A percentile compares a stretch with the other conserved stretches of the same genome.
phyloP scores from a whole-genome alignment of 2,888 invertebrate genomes.

The Agrochola circellaris region DNA sequence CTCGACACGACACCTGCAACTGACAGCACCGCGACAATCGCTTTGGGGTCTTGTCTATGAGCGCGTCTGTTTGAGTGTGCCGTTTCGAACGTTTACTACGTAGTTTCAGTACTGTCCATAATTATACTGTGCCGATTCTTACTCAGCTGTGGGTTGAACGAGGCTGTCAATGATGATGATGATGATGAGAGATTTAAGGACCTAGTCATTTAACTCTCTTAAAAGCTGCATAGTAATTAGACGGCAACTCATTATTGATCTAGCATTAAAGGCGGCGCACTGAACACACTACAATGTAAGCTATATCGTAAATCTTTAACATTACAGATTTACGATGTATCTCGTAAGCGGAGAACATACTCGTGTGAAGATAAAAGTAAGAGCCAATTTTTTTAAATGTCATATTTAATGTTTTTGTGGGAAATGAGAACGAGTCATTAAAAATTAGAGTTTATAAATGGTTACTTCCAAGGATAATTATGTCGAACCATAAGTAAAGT shows the following conservation, averaged over 20 bases:
- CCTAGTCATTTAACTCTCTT: slow-evolving; percentile 6
- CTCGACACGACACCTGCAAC: too few relatives aligned
- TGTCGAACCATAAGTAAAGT: too few relatives aligned
- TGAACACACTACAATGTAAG: slow-evolving; percentile 78
- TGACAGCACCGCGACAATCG: too few relatives aligned
- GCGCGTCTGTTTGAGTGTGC: too few relatives aligned
- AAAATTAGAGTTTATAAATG: neutral
- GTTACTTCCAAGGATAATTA: too few relatives aligned
- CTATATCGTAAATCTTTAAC: slow-evolving; percentile 17
- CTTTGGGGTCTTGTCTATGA: too few relatives aligned
- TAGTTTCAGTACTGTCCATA: too few relatives aligned
- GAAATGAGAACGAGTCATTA: neutral
- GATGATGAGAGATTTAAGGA: slow-evolving; percentile 15
- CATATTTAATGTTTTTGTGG: neutral
- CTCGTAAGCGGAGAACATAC: slow-evolving; percentile 18
- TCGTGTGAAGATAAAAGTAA: slow-evolving; percentile 14
- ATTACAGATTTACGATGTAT: slow-evolving; percentile 72
- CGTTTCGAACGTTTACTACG: too few relatives aligned
- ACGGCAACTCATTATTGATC: slow-evolving; percentile 76
- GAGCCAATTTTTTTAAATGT: neutral
- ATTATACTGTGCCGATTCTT: neutral
- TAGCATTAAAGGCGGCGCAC: slow-evolving; percentile 68
- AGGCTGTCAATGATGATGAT: neutral
- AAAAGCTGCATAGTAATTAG: slow-evolving; percentile 75
- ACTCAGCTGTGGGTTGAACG: neutral